These are phyloP conservation scores for Platypus cylindrus DNA, from an alignment of 2,888 invertebrate species.

Conservation along the genomic window DNA sequence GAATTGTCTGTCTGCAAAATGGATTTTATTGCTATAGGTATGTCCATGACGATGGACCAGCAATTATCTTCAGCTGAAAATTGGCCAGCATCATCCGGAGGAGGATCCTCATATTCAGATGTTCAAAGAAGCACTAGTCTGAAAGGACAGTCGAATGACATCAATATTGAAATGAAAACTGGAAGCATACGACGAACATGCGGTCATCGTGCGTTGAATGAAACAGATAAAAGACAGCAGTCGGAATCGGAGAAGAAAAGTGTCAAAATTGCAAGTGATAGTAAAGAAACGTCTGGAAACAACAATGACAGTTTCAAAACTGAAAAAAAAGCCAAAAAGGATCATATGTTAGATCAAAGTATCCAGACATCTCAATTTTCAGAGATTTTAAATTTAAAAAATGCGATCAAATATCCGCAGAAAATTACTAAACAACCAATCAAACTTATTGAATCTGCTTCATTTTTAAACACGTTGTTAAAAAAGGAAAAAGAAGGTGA, in stretches of 20 bases:
- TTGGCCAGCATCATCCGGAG: conserved; percentile 58
- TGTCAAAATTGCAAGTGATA: conserved; percentile 17
- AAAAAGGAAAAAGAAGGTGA: conserved; percentile 37
- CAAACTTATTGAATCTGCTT: conserved; percentile 54
- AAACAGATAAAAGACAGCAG: conserved; percentile 39
- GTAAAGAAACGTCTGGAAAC: conserved; percentile 28
- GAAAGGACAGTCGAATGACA: conserved; percentile 32
- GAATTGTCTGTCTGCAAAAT: no score
- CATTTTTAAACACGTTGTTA: conserved; percentile 56
- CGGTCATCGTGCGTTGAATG: conserved; percentile 44
- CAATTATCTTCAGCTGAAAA: conserved; percentile 62
- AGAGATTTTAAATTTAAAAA: conserved; percentile 28
- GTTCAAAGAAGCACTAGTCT: conserved; percentile 24
- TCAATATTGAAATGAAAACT: conserved; percentile 31
- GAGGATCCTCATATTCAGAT: conserved; percentile 42
- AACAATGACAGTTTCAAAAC: conserved; percentile 36
- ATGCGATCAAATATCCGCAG: conserved; percentile 23
- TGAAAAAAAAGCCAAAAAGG: conserved; percentile 16
- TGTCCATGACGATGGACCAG: conserved; percentile 59
- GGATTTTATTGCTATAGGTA: conserved; percentile 23
- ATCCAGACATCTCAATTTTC: conserved; percentile 57
- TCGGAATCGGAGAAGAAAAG: conserved; percentile 30
- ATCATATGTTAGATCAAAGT: conserved; percentile 52
- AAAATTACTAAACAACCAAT: conserved; percentile 35
- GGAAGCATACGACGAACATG: conserved; percentile 29